Evolutionary conservation across 2,888 invertebrate species (phyloP).

Genomic region (Pristionchus exspectatus): DNA sequence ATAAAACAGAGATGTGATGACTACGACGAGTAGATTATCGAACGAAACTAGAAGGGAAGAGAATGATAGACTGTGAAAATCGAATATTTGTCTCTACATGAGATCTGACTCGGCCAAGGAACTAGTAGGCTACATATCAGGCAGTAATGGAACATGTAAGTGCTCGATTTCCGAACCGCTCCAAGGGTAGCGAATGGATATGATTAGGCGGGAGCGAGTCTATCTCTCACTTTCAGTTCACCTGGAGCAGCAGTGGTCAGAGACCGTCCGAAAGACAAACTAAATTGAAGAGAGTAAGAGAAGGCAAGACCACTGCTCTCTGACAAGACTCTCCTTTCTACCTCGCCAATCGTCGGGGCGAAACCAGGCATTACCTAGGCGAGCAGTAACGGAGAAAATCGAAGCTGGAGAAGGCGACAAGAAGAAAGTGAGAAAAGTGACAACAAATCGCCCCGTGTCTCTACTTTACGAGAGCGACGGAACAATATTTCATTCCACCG

Average conservation of each 20-base stretch:
- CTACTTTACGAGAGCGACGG: background rate
- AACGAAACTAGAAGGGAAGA: background rate
- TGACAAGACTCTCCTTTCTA: background rate
- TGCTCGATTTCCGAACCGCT: background rate
- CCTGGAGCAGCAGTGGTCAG: too few species aligned
- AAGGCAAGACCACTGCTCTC: background rate
- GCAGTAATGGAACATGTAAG: background rate
- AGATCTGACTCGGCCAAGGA: too few species aligned
- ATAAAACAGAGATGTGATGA: background rate
- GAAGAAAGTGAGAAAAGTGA: background rate
- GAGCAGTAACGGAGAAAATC: conserved; percentile 1
- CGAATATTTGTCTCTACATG: too few species aligned
- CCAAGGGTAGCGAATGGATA: background rate
- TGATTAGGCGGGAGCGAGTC: background rate
- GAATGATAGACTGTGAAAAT: too few species aligned
- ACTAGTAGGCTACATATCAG: too few species aligned
- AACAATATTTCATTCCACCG: background rate
- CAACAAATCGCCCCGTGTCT: background rate
- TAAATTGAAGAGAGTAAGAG: background rate
- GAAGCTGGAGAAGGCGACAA: background rate
- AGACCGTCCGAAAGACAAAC: background rate
- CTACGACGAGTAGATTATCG: background rate
- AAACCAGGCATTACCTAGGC: background rate
- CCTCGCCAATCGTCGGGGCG: background rate
- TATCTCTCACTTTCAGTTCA: background rate